Base-by-base conservation (phyloP, 2,888 invertebrate species). In the Himalopsyche japonica region DNA sequence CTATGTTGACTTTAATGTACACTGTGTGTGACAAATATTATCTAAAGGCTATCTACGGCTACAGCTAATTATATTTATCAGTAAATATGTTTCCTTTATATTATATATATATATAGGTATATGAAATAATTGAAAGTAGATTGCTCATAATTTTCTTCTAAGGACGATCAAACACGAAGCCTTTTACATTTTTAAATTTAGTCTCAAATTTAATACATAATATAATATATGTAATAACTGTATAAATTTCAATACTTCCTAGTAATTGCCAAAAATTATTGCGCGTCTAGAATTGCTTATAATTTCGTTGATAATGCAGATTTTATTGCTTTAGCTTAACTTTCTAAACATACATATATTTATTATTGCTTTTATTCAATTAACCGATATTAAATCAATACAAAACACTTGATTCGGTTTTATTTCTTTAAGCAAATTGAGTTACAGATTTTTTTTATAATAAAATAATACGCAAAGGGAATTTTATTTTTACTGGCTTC, bases 221-320 rank as follows among this genome's bases (percentile, higher is more conserved):
- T 79, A 79, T 80, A 76, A 47, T 81, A 43, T 43, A 15, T 43
- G 15, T 43, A 43, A 43, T 43, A 43, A 43, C 15, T 15, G 43
- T 43, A 43, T 43, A 43, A 43, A 43, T 43, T 43, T 43, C 3
- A 43, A 43, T 43, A 43, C 12, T 43, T 15, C 15, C 43, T 80
- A 76, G 32, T 43, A 80, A 30, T 82, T 82, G 82, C 83, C 80
- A 84, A 85, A 85, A 86, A 86, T 85, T 86, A 85, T 86, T 86
- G 85, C 85, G 78, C 64, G 37, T 32, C 82, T 84, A 84, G 77
- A 80, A 82, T 85, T 85, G 85, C 82, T 86, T 85, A 82, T 83
- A 81, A 81, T 84, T 86, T 85, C 76, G 48, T 80, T 43, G 15
- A 49, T 76, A 86, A 79, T 84, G 82, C 83, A 83, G 80, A 84